These are phyloP conservation scores for Ormyrus labotus DNA, from an alignment of 2,888 invertebrate species.

Conservation along the genomic window DNA sequence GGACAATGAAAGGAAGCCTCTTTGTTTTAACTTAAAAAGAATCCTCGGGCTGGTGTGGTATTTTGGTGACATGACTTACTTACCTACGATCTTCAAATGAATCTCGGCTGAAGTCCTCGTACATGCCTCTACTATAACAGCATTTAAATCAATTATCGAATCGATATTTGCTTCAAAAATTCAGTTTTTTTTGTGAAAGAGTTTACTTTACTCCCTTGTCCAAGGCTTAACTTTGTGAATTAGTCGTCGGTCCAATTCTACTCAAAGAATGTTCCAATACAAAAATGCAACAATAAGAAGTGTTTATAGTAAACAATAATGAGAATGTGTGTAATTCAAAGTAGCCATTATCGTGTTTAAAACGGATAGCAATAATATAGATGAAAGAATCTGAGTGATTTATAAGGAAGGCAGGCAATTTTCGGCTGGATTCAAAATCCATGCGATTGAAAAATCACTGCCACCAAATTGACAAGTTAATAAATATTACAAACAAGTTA, in stretches of 20 bases:
- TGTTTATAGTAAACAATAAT: neutral
- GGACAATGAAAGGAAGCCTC: constrained; percentile 54
- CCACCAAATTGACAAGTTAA: constrained; percentile 32
- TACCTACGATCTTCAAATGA: constrained; percentile 91
- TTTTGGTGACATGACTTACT: constrained; percentile 68
- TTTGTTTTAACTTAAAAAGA: constrained; percentile 51
- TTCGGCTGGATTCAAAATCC: constrained; percentile 68
- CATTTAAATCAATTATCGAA: constrained; percentile 72
- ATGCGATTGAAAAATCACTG: constrained; percentile 65
- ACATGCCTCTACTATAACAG: constrained; percentile 81
- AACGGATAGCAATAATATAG: neutral
- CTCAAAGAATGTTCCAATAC: too few species aligned
- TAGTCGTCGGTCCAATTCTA: constrained; percentile 57
- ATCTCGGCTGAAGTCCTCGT: constrained; percentile 92
- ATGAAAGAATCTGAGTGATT: constrained; percentile 15
- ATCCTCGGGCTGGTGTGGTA: constrained; percentile 62
- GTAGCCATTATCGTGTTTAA: neutral
- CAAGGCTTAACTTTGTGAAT: constrained; percentile 73
- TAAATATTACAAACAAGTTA: constrained; percentile 15
- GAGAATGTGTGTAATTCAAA: neutral
- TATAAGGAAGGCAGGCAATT: constrained; percentile 57
- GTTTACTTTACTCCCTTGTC: constrained; percentile 69
- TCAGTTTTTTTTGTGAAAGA: constrained; percentile 30
- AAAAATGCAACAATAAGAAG: neutral
- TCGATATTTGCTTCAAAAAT: constrained; percentile 30